Percentiles rank a stretch among this genome's conserved stretches.
Evolutionary conservation across 2,797 vertebrate species (phyloP).

Genomic region (Lycodopsis pacificus): DNA sequence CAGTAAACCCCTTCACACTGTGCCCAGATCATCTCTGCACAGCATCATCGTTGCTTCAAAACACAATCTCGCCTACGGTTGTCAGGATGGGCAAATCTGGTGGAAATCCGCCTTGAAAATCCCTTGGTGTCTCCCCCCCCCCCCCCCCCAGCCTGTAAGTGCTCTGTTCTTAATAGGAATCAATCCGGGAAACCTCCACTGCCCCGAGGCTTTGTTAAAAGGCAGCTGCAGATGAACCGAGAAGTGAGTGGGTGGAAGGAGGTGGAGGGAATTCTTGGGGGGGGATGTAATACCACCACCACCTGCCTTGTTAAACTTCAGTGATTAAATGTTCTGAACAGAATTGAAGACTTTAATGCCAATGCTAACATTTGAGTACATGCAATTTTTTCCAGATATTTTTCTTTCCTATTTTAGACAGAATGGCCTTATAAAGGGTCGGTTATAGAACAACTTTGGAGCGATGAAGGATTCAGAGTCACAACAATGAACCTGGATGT

Average conservation of each 20-base stretch:
- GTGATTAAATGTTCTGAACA: not conserved
- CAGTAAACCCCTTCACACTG: slow-evolving; percentile 11
- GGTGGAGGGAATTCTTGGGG: not conserved
- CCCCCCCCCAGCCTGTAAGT: not conserved
- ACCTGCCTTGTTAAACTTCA: slow-evolving; percentile 1
- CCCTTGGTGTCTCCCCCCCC: not conserved
- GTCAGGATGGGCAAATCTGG: slow-evolving; percentile 24
- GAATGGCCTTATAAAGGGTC: not conserved
- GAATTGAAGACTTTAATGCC: not conserved
- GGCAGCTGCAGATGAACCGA: slow-evolving; percentile 29
- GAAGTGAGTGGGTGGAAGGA: slow-evolving; percentile 16
- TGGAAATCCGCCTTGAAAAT: slow-evolving; percentile 24
- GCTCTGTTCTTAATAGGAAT: slow-evolving; percentile 37
- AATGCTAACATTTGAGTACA: not conserved
- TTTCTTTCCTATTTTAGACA: not conserved
- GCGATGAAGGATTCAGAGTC: not conserved
- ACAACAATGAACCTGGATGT: not conserved
- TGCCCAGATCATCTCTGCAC: slow-evolving; percentile 24
- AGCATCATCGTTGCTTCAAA: slow-evolving; percentile 16
- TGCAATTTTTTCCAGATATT: not conserved
- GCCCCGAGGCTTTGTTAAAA: slow-evolving; percentile 49
- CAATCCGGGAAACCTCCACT: slow-evolving; percentile 37
- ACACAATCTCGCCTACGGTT: not conserved
- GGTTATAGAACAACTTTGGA: not conserved
- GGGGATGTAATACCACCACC: slow-evolving; percentile 15